Conservation (phyloP, 1,140 invertebrate species). For the Dufourea novaeangliae region DNA sequence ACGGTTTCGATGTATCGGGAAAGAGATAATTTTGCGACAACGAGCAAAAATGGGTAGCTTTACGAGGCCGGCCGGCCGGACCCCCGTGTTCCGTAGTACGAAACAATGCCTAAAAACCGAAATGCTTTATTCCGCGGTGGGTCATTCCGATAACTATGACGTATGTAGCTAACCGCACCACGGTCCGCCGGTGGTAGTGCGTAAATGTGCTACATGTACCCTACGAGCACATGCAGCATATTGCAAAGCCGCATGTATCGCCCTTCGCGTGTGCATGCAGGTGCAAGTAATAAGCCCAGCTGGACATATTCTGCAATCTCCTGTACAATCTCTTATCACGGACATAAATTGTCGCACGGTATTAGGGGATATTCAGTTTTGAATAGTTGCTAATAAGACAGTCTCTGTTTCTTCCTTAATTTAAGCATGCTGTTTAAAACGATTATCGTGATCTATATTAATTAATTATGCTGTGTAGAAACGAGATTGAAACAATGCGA, state of each 20-base stretch:
- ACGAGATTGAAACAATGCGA: no score
- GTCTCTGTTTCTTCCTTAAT: constrained; percentile 24
- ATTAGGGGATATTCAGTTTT: constrained; percentile 36
- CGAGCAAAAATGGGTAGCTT: constrained; percentile 11
- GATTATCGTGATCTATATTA: neutral
- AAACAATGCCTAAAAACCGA: constrained; percentile 50
- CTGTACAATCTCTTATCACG: constrained; percentile 44
- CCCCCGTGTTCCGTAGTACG: constrained; percentile 2
- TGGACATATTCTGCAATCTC: constrained; percentile 49
- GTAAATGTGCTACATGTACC: constrained; percentile 18
- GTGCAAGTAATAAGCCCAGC: constrained; percentile 50
- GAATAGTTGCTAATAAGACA: constrained; percentile 6
- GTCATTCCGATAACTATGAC: constrained; percentile 61
- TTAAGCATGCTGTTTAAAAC: no score
- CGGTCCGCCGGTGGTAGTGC: constrained; percentile 3
- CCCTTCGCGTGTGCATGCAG: constrained; percentile 35
- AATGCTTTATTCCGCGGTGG: constrained; percentile 44
- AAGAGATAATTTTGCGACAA: constrained; percentile 45
- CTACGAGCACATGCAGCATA: constrained; percentile 5
- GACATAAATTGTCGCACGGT: constrained; percentile 38
- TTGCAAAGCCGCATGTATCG: constrained; percentile 19
- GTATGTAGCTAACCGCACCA: constrained; percentile 38
- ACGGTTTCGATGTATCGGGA: neutral
- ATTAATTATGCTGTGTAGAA: no score
- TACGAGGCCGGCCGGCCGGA: neutral